Evolutionary conservation across 2,113 vertebrate species (phyloP).

Genomic region (Sinocyclocheilus maitianheensis): DNA sequence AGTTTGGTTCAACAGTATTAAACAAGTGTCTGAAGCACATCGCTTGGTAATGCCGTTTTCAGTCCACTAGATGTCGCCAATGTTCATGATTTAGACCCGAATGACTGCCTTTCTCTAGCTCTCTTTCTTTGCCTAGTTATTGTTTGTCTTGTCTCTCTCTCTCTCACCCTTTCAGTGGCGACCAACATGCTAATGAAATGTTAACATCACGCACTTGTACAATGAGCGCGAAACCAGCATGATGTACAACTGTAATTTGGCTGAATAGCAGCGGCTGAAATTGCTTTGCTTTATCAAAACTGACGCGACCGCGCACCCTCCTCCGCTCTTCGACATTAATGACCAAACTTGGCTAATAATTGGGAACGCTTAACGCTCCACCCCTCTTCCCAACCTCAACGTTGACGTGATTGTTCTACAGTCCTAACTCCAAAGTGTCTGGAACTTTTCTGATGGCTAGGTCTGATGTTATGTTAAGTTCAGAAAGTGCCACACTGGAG

Average conservation of each 20-base stretch:
- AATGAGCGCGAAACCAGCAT: conserved; percentile 61
- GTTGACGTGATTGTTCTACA: conserved; percentile 52
- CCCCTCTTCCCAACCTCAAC: conserved; percentile 2
- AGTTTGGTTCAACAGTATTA: not conserved
- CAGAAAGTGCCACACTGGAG: conserved; percentile 20
- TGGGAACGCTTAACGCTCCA: conserved; percentile 59
- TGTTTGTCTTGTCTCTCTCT: conserved; percentile 17
- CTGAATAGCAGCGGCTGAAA: conserved; percentile 68
- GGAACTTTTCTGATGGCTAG: conserved; percentile 46
- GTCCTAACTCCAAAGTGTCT: not conserved
- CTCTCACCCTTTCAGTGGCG: conserved; percentile 48
- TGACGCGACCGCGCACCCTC: conserved; percentile 49
- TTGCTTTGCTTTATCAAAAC: conserved; percentile 78
- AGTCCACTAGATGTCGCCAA: conserved; percentile 73
- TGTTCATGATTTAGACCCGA: conserved; percentile 58
- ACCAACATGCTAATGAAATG: conserved; percentile 67
- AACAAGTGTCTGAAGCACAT: not conserved
- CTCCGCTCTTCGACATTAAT: conserved; percentile 60
- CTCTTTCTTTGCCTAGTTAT: conserved; percentile 43
- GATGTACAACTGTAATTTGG: conserved; percentile 77
- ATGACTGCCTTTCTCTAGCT: conserved; percentile 30
- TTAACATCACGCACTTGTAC: conserved; percentile 65
- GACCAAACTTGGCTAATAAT: conserved; percentile 68
- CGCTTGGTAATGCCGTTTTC: not conserved
- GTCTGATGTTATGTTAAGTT: conserved; percentile 10